Evolutionary conservation across 2,113 vertebrate species (phyloP).

Genomic region (Eupsittula cactorum): DNA sequence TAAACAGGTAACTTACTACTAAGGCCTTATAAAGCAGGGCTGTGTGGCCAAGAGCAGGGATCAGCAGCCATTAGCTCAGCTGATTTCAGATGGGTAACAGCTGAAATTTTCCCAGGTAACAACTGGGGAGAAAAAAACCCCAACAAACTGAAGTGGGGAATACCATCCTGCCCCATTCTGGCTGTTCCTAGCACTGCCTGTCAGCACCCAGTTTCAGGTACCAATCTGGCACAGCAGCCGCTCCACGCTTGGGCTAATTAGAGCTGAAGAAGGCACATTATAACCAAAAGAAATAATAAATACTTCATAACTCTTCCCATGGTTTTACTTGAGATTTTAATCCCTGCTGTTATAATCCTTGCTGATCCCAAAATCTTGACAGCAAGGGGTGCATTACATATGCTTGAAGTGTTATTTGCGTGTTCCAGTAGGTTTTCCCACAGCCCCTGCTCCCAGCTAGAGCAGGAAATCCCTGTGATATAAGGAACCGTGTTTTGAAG

Average conservation of each 20-base stretch:
- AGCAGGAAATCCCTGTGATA: neutral
- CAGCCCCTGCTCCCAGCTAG: neutral
- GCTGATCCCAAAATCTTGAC: constrained; percentile 2
- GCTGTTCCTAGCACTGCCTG: neutral
- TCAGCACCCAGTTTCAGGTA: neutral
- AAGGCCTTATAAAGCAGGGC: neutral
- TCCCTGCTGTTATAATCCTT: neutral
- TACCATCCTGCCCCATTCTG: neutral
- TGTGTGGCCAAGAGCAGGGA: neutral
- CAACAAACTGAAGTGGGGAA: neutral
- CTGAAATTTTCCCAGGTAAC: neutral
- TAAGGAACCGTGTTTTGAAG: neutral
- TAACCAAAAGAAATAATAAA: neutral
- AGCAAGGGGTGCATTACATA: neutral
- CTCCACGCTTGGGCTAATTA: neutral
- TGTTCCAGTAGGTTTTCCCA: neutral
- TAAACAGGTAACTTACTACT: neutral
- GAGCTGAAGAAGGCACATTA: neutral
- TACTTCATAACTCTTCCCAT: neutral
- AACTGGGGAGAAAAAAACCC: accelerated
- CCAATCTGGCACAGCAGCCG: neutral
- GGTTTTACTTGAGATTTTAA: constrained; percentile 13
- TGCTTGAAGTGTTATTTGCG: neutral
- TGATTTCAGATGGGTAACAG: neutral
- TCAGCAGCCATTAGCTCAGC: neutral